Base-by-base conservation (phyloP, 2,888 invertebrate genomes). In the Plebejus anna region DNA sequence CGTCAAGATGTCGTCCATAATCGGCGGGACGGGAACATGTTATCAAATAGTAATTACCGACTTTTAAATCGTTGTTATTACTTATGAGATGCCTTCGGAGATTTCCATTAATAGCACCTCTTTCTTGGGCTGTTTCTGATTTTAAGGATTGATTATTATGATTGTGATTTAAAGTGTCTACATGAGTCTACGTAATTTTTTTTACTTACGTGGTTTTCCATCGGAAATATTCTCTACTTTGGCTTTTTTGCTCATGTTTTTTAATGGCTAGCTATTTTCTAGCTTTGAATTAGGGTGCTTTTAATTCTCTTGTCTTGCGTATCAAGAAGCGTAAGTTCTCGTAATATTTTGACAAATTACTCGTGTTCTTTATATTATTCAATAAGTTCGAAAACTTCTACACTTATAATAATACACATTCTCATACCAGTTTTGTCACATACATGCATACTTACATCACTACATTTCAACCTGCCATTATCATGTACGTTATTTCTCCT, bases 1-100 rank as follows among this genome's bases (percentile, higher is more conserved):
- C 79, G 80, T 78, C 80, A 76, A 70, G 78, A 73, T 76, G 79
- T 76, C 75, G 73, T 76, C 42, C 70, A 28, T 77, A 66, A 76
- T 73, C 78, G 77, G 59, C 72, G 36, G 73, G 77, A 42, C 38
- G 36, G 75, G 32, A 66, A 66, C 66, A 66, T 66, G 75, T 76
- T 78, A 77, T 79, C 78, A 79, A 79, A 79, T 79, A 36, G 66
- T 66, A 32, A 66, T 66, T 66, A 66, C 66, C 32, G 66, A 32
- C 66, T 66, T 66, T 66, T 66, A 66, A 66, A 32, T 66, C 32
- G 66, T 16, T 66, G 66, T 32, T 66, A 66, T 66, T 66, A 66
- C 32, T 66, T 66, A 66, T 66, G 11, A 66, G 4, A 32, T 66
- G 66, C 36, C 66, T 66, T 66, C 66, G 32, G 16, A 11, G 66